These are phyloP conservation scores for Protonemura montana DNA, from an alignment of 2,888 invertebrate species.

Conservation along the genomic window DNA sequence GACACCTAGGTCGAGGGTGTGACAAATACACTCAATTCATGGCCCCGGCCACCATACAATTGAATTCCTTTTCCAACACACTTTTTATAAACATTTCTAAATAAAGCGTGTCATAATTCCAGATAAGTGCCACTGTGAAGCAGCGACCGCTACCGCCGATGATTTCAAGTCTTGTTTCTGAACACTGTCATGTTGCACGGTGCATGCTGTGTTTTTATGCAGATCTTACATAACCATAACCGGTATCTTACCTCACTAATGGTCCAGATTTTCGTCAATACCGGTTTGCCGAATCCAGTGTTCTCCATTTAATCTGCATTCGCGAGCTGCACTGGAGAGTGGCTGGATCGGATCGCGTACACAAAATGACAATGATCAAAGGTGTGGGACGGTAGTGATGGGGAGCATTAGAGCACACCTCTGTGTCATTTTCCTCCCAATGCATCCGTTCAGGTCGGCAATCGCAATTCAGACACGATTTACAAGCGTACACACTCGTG, in stretches of 20 bases:
- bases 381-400: neutral
- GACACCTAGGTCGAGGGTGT: neutral
- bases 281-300: neutral
- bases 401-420: neutral
- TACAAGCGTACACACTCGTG: neutral
- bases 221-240: conserved; percentile 25
- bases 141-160: neutral
- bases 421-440: neutral
- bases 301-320: neutral
- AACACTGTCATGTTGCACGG: neutral
- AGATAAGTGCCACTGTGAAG: neutral
- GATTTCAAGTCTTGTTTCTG: conserved; percentile 3
- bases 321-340: neutral
- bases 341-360: neutral
- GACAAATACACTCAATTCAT: neutral
- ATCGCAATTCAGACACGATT: too few species aligned
- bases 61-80: neutral
- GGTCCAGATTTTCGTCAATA: conserved; percentile 29
- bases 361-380: neutral
- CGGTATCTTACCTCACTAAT: conserved; percentile 17
- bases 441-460: neutral
- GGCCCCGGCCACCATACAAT: neutral
- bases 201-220: conserved; percentile 12
- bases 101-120: conserved; percentile 21
- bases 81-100: conserved; percentile 15